phyloP scores from a whole-genome alignment of 2,113 vertebrate genomes.

The Mesocricetus auratus region DNA sequence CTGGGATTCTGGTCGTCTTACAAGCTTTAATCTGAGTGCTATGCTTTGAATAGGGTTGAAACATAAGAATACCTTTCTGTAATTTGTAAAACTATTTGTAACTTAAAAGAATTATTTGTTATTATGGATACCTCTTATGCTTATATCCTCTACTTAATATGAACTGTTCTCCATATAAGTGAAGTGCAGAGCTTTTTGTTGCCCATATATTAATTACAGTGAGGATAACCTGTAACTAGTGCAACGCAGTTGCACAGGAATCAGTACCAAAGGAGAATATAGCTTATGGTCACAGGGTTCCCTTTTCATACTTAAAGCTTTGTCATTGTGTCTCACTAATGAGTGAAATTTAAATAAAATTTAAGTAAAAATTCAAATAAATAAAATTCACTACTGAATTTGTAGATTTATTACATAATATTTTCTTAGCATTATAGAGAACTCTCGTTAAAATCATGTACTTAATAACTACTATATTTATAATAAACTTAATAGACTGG shows the following conservation, averaged over 20 bases:
- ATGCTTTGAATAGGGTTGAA: slow-evolving; percentile 11
- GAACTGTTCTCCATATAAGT: slow-evolving; percentile 1
- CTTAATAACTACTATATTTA: not conserved
- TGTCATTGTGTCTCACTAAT: not conserved
- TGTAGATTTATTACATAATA: not conserved
- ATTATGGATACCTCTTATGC: not conserved
- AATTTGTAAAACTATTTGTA: slow-evolving; percentile 26
- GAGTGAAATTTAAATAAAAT: slow-evolving; percentile 61
- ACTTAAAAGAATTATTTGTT: not conserved
- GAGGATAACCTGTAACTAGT: not conserved
- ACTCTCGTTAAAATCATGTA: slow-evolving; percentile 43
- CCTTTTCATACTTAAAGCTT: slow-evolving; percentile 19
- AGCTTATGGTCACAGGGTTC: not conserved
- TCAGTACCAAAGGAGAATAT: not conserved
- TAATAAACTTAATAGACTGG: not conserved
- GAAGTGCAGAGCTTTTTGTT: not conserved
- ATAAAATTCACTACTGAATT: slow-evolving; percentile 42
- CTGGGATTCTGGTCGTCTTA: slow-evolving; percentile 10
- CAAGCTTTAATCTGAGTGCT: not conserved
- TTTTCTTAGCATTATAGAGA: slow-evolving; percentile 9
- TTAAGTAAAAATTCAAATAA: not conserved
- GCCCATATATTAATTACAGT: not conserved
- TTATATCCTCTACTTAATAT: not conserved
- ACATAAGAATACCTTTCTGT: not conserved
- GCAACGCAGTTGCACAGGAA: not conserved